Evolutionary conservation across 2,888 invertebrate species (phyloP).

Genomic region (Rambutsinella grinnellia): DNA sequence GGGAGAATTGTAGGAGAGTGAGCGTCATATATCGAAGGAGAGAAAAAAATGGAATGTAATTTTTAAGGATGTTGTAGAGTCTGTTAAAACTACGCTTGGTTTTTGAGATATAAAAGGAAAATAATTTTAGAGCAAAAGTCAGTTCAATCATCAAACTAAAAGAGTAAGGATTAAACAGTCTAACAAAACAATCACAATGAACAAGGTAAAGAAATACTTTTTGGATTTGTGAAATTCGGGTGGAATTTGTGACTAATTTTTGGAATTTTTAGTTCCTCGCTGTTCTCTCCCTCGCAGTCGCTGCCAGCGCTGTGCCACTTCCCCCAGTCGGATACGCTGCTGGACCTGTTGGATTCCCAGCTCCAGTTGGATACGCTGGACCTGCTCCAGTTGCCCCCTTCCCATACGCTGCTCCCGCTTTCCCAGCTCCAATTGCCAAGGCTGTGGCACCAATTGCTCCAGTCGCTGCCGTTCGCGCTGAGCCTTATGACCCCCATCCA

Average conservation of each 20-base stretch:
- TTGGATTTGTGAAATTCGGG: neutral
- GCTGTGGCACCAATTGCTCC: constrained; percentile 11
- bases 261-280: neutral
- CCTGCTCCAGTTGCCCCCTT: neutral
- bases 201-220: neutral
- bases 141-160: neutral
- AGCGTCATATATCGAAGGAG: neutral
- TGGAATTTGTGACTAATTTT: neutral
- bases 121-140: neutral
- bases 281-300: neutral
- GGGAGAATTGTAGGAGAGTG: neutral
- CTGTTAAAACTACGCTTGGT: neutral
- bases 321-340: neutral
- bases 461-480: constrained; percentile 37
- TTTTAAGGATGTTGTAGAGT: neutral
- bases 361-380: neutral
- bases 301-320: neutral
- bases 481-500: constrained; percentile 59
- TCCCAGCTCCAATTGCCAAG: constrained; percentile 2
- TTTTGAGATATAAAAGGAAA: neutral
- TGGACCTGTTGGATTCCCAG: neutral
- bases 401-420: constrained; percentile 21
- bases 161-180: neutral
- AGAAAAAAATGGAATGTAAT: neutral
- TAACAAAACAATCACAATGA: neutral